phyloP scores from a whole-genome alignment of 2,113 vertebrate species.

The Crotalus helleri region DNA sequence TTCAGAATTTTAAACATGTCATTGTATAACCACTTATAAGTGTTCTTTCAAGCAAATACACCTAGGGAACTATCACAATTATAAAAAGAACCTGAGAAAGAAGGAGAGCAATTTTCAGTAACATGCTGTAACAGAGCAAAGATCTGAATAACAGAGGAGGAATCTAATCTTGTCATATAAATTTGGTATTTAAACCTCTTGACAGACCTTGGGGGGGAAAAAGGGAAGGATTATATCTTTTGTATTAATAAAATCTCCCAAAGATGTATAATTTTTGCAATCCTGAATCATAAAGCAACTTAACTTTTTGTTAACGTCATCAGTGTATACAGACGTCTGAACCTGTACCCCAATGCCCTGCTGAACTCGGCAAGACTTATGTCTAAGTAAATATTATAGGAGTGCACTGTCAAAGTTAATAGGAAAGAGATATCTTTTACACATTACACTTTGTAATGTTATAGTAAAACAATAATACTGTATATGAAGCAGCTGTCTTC shows the following conservation, averaged over 20 bases:
- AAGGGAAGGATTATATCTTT: slow-evolving; percentile 26
- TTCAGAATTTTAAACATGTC: neutral
- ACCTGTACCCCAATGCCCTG: neutral
- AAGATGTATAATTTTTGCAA: slow-evolving; percentile 17
- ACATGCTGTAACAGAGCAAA: neutral
- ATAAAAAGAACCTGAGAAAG: neutral
- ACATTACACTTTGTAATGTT: slow-evolving; percentile 15
- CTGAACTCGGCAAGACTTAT: neutral
- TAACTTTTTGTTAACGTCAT: neutral
- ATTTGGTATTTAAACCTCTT: slow-evolving; percentile 44
- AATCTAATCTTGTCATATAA: slow-evolving; percentile 21
- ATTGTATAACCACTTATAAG: neutral
- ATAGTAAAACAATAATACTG: slow-evolving; percentile 6
- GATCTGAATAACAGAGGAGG: neutral
- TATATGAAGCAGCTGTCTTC: slow-evolving; percentile 2
- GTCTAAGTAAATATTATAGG: neutral
- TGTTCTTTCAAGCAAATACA: neutral
- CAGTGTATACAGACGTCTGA: neutral
- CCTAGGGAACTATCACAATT: neutral
- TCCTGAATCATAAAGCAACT: fast-evolving
- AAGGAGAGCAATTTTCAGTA: neutral
- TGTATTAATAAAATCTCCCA: slow-evolving; percentile 20
- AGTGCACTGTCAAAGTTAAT: neutral
- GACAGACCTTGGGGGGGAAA: slow-evolving; percentile 4
- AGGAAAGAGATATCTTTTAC: slow-evolving; percentile 38